Conservation (phyloP, 2,113 vertebrate genomes). For the Brachypteracias leptosomus region DNA sequence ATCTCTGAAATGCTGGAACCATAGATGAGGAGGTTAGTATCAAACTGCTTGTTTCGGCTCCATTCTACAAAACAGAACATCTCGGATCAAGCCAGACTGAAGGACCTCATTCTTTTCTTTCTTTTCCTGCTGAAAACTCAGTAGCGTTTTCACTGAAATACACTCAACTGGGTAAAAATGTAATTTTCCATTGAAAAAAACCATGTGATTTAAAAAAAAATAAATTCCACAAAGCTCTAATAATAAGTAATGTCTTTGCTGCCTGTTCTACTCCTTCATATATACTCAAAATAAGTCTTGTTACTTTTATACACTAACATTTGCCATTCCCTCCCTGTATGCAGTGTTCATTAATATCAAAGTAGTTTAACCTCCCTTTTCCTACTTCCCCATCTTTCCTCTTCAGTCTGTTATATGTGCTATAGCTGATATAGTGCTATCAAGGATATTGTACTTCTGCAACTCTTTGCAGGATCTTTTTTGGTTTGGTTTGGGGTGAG, state of each 20-base stretch:
- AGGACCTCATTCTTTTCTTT: background rate
- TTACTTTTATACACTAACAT: background rate
- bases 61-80: background rate
- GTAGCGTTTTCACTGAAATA: background rate
- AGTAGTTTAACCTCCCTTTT: background rate
- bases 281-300: background rate
- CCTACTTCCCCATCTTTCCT: background rate
- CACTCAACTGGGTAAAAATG: background rate
- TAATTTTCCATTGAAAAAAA: background rate
- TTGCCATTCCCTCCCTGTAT: background rate
- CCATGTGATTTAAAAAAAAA: background rate
- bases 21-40: background rate
- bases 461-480: background rate
- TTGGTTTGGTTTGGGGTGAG: background rate
- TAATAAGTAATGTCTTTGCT: background rate
- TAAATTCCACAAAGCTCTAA: background rate
- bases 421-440: background rate
- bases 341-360: background rate
- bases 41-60: background rate
- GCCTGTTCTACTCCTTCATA: background rate
- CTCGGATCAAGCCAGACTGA: background rate
- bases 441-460: background rate
- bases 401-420: background rate
- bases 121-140: background rate
- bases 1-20: background rate